A percentile compares a stretch with the other conserved stretches of the same genome.
These are phyloP conservation scores for Felis chaus DNA, from an alignment of 2,113 vertebrate species.

Conservation along the genomic window DNA sequence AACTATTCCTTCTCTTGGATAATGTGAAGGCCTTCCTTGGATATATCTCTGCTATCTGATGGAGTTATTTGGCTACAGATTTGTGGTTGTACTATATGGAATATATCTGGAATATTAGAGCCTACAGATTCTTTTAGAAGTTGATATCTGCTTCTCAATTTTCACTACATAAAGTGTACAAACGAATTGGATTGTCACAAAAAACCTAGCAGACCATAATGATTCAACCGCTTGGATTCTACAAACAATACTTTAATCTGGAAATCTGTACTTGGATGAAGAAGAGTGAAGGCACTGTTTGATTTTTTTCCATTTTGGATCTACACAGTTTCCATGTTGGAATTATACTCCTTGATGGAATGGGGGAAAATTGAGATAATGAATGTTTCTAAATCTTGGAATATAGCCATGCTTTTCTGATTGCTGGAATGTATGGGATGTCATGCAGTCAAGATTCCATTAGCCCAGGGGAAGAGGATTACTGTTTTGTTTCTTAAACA, in stretches of 20 bases:
- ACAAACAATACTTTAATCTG: conserved; percentile 83
- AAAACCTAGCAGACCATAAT: conserved; percentile 80
- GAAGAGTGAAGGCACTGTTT: conserved; percentile 85
- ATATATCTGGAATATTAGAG: conserved; percentile 85
- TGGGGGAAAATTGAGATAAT: conserved; percentile 82
- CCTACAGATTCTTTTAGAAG: conserved; percentile 82
- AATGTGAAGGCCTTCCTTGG: conserved; percentile 90
- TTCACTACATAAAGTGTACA: conserved; percentile 78
- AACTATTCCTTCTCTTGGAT: conserved; percentile 86
- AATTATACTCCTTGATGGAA: conserved; percentile 86
- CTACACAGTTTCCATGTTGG: conserved; percentile 85
- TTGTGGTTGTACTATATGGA: conserved; percentile 84
- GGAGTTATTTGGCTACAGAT: conserved; percentile 86
- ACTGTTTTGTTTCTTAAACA: conserved; percentile 80
- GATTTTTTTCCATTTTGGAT: conserved; percentile 85
- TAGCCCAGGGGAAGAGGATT: conserved; percentile 87
- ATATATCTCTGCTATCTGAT: conserved; percentile 89
- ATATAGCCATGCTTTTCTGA: conserved; percentile 83
- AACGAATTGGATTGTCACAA: conserved; percentile 85
- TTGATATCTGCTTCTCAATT: conserved; percentile 80
- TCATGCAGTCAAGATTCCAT: conserved; percentile 82
- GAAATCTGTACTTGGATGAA: conserved; percentile 84
- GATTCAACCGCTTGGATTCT: conserved; percentile 86
- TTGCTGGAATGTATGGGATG: conserved; percentile 86
- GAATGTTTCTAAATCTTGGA: conserved; percentile 85